phyloP scores from a whole-genome alignment of 2,113 vertebrate species.

The Melanerpes aurifrons region DNA sequence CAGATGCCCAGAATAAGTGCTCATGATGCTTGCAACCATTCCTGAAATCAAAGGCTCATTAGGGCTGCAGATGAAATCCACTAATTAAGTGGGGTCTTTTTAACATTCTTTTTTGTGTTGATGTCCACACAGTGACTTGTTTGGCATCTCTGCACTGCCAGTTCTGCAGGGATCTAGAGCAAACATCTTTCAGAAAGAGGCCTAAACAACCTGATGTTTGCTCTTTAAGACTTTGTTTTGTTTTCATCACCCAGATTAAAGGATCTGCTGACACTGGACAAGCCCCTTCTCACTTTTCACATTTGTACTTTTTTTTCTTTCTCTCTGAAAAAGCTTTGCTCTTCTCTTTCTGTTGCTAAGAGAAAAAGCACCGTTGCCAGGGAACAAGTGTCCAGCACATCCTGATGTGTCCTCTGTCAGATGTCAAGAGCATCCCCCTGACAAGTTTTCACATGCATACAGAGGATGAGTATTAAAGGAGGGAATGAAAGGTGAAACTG shows the following conservation, averaged over 20 bases:
- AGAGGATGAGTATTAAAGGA: neutral
- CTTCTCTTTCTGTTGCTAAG: constrained; percentile 67
- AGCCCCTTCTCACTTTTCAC: constrained; percentile 47
- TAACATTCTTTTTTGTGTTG: neutral
- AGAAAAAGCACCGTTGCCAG: constrained; percentile 66
- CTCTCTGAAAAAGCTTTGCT: constrained; percentile 50
- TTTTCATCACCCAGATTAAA: neutral
- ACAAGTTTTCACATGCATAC: constrained; percentile 10
- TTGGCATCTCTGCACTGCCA: neutral
- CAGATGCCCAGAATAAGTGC: neutral
- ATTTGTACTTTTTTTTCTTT: neutral
- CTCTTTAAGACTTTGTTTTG: neutral
- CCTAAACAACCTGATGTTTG: neutral
- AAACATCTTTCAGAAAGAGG: neutral
- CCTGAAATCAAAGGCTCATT: constrained; percentile 38
- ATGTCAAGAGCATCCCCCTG: constrained; percentile 48
- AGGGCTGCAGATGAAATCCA: neutral
- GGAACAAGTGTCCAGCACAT: constrained; percentile 51
- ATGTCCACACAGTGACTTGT: neutral
- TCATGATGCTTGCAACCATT: constrained; percentile 12
- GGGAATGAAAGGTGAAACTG: neutral
- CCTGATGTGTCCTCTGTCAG: constrained; percentile 27
- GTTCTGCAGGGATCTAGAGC: neutral
- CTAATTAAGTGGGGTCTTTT: constrained; percentile 26
- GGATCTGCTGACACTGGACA: neutral